A percentile compares a stretch with the other conserved stretches of the same genome.
Conservation (phyloP, 37 sponge, comb jelly and placozoan genomes). For the Aphrocallistes beatrix region DNA sequence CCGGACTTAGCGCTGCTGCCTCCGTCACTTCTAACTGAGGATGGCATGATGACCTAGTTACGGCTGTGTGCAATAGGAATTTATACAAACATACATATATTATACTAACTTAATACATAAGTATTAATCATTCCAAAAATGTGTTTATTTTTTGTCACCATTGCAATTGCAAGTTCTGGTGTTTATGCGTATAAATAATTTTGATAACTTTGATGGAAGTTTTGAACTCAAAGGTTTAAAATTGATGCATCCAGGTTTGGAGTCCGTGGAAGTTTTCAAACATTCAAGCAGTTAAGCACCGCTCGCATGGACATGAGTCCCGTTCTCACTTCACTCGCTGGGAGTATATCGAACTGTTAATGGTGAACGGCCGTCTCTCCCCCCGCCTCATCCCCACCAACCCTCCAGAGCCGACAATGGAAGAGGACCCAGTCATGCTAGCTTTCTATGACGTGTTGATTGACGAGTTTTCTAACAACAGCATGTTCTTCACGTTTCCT, state of each 20-base stretch:
- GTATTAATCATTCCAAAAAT: too few relatives aligned
- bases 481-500: not conserved
- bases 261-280: not conserved
- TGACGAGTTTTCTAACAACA: not conserved
- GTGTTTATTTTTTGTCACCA: too few relatives aligned
- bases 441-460: constrained; percentile 45
- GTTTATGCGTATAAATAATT: too few relatives aligned
- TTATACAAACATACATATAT: too few relatives aligned
- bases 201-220: too few relatives aligned
- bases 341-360: not conserved
- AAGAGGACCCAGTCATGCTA: constrained; percentile 33
- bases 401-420: not conserved
- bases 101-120: too few relatives aligned
- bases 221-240: too few relatives aligned
- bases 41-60: not conserved
- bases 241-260: too few relatives aligned
- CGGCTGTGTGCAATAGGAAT: too few relatives aligned
- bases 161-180: too few relatives aligned
- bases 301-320: not conserved
- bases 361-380: not conserved
- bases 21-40: not conserved
- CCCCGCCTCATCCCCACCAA: constrained; percentile 10
- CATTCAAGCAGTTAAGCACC: not conserved
- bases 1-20: not conserved
- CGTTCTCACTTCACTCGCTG: not conserved